Evolutionary conservation across 2,888 invertebrate genomes (phyloP), one percentile per base, ranked within the genome.

Genomic region (Julus scanicus): DNA sequence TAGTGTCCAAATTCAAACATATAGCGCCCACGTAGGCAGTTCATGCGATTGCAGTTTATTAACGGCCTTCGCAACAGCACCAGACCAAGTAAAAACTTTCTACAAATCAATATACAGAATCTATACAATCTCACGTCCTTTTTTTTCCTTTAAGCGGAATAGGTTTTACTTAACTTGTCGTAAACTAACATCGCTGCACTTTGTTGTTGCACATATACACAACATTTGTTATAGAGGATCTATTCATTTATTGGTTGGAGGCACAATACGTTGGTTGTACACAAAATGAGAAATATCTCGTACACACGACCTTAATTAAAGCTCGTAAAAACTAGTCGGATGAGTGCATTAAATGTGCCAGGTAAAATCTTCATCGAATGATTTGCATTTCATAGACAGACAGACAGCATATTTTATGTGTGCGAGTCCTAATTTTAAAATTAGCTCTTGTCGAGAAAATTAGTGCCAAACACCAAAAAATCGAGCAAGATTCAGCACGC

Each of bases 291-390:
- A 48, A 48, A 53, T 53, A 15, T 53, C 3, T 15, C 53, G 53
- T 53, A 15, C 8, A 15, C 20, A 63, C 17, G 13, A 8, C 63
- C 63, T 63, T 63, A 63, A 63, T 63, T n/a, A 63, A 63, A 63
- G 63, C 20, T n/a, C 63, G 13, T 63, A n/a, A 63, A 48, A 63
- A 63, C 63, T 2, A 63, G 63, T 63, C 20, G n/a, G n/a, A 63
- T 3, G n/a, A 63, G 63, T 20, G 8, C 63, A n/a, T 2, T 6
- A 6, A 63, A n/a, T n/a, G 63, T 2, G 17, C 63, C 63, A 63
- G 63, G 63, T 63, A 63, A 63, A 53, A 63, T 63, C 63, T 63
- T 63, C 63, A 63, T 63, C n/a, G 6, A 63, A 17, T 63, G 63
- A 63, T n/a, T n/a, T 63, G 63, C 63, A 63, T 63, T 63, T 53